phyloP scores from a whole-genome alignment of 1,140 invertebrate species.

The Riptortus pedestris region DNA sequence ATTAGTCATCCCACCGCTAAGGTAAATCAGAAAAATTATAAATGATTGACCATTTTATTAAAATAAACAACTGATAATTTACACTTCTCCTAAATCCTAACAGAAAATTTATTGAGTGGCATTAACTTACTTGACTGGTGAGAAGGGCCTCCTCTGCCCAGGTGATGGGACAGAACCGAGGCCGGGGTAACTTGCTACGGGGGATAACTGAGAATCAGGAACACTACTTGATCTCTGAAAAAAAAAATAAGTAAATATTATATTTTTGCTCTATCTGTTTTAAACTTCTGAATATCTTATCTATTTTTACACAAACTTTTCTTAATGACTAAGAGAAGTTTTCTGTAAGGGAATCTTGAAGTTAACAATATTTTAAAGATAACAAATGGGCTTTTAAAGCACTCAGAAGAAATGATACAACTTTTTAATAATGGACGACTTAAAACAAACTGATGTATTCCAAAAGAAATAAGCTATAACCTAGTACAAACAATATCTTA shows the following conservation, averaged over 20 bases:
- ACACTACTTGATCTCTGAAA: conserved; percentile 53
- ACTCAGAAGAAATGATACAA: too few species aligned
- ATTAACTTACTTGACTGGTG: conserved; percentile 33
- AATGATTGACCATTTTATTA: too few species aligned
- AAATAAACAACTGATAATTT: background rate
- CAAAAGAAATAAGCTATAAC: too few species aligned
- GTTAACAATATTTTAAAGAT: too few species aligned
- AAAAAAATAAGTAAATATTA: conserved; percentile 25
- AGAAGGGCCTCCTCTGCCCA: conserved; percentile 38
- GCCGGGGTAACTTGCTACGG: conserved; percentile 41
- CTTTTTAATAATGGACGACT: too few species aligned
- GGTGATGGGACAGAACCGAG: conserved; percentile 34
- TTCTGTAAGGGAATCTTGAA: too few species aligned
- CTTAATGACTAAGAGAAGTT: too few species aligned
- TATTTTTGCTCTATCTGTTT: conserved; percentile 8
- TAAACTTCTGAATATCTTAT: too few species aligned
- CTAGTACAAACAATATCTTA: too few species aligned
- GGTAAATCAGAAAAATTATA: conserved; percentile 3
- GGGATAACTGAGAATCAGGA: conserved; percentile 60
- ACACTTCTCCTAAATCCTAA: background rate
- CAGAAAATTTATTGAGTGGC: background rate
- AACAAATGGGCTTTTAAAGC: too few species aligned
- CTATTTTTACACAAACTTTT: too few species aligned
- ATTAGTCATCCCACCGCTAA: conserved; percentile 28
- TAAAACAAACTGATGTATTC: too few species aligned